Conservation (phyloP, 2,113 vertebrate genomes). For the Athene cunicularia region DNA sequence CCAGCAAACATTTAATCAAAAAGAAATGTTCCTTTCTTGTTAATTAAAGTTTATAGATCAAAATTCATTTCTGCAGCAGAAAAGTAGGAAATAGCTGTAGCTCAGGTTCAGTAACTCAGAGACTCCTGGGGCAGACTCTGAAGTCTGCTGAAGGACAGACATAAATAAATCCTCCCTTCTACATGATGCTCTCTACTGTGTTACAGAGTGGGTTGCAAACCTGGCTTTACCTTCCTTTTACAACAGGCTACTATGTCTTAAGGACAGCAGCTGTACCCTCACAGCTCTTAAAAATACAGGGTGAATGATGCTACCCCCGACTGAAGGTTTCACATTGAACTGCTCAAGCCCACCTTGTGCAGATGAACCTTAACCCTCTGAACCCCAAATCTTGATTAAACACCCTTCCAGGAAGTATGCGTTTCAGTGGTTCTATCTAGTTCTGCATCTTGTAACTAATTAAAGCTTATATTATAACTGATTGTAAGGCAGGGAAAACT, state of each 20-base stretch:
- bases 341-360: not conserved
- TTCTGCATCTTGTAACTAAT: not conserved
- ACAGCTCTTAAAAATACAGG: not conserved
- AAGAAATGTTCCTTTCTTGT: slow-evolving; percentile 30
- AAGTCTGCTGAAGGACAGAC: not conserved
- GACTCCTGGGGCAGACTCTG: not conserved
- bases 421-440: not conserved
- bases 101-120: not conserved
- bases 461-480: not conserved
- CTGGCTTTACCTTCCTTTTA: not conserved
- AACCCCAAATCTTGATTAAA: not conserved
- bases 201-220: not conserved
- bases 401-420: accelerated
- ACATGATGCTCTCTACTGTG: not conserved
- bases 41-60: slow-evolving; percentile 58
- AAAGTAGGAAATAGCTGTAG: not conserved
- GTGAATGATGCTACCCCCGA: not conserved
- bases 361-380: not conserved
- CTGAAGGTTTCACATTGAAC: not conserved
- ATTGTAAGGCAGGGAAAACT: not conserved
- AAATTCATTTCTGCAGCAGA: slow-evolving; percentile 35
- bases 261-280: not conserved
- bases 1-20: slow-evolving; percentile 64
- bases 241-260: not conserved
- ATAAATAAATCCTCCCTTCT: not conserved